Conservation (phyloP, 2,888 invertebrate genomes). For the Xanthia togata region DNA sequence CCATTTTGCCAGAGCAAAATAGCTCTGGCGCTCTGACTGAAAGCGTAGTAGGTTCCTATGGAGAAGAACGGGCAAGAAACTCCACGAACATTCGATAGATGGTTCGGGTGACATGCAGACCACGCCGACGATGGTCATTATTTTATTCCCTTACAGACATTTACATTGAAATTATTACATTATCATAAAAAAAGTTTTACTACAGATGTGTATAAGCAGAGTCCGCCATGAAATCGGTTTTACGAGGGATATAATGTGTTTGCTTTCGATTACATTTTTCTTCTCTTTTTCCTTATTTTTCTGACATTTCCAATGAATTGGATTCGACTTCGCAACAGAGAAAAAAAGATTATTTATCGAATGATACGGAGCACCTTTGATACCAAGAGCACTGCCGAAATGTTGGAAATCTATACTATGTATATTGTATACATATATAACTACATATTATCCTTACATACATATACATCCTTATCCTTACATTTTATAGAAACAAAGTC, state of each 20-base stretch:
- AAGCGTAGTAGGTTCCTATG: neutral
- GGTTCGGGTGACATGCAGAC: neutral
- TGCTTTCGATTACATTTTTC: constrained; percentile 32
- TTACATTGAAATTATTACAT: constrained; percentile 58
- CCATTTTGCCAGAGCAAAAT: no score
- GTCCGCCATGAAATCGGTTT: constrained; percentile 44
- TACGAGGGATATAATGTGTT: constrained; percentile 42
- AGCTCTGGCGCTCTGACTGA: no score
- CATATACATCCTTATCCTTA: no score
- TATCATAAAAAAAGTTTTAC: constrained; percentile 56
- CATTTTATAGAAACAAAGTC: no score
- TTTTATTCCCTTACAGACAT: constrained; percentile 18
- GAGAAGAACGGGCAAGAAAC: neutral
- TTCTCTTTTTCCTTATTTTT: constrained; percentile 31
- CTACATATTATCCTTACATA: no score
- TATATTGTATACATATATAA: no score
- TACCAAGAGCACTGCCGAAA: neutral
- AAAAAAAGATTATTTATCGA: constrained; percentile 12
- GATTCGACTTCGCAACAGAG: neutral
- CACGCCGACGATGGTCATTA: neutral
- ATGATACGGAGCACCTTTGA: neutral
- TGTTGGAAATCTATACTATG: no score
- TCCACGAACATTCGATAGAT: neutral
- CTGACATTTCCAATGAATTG: neutral
- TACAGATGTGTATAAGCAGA: constrained; percentile 28